phyloP scores from a whole-genome alignment of 1,140 invertebrate species.

The Scaptomyza pallida region DNA sequence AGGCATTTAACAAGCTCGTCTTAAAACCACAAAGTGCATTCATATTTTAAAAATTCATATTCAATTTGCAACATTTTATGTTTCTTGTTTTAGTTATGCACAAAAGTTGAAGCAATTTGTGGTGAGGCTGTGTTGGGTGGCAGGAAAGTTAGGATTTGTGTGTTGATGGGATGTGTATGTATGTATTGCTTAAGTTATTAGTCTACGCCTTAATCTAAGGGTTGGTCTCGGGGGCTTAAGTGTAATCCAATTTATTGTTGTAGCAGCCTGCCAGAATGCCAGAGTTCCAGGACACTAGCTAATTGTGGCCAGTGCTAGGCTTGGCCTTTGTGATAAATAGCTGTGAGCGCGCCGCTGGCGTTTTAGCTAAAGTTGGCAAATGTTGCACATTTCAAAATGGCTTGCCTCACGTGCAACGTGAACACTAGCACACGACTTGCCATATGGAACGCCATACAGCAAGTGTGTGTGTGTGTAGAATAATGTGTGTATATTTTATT shows the following conservation, averaged over 20 bases:
- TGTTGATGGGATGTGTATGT: constrained; percentile 7
- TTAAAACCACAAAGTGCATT: constrained; percentile 11
- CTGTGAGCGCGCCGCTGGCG: constrained; percentile 25
- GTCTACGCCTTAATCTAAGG: constrained; percentile 69
- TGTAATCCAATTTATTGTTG: constrained; percentile 76
- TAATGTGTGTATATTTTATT: constrained; percentile 3
- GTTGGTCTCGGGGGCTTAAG: constrained; percentile 44
- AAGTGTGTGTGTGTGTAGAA: constrained; percentile 4
- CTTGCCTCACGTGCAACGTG: constrained; percentile 20
- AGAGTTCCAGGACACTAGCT: constrained; percentile 30
- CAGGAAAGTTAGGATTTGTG: background rate
- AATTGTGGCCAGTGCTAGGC: constrained; percentile 53
- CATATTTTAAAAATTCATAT: constrained; percentile 32
- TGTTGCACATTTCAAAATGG: constrained; percentile 57
- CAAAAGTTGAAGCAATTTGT: constrained; percentile 40
- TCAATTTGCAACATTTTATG: constrained; percentile 36
- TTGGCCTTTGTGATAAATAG: constrained; percentile 51
- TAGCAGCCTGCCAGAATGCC: constrained; percentile 27
- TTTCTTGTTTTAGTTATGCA: constrained; percentile 13
- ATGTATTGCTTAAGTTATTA: constrained; percentile 56
- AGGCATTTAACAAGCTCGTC: constrained; percentile 33
- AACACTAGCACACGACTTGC: constrained; percentile 38
- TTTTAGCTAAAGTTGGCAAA: constrained; percentile 28
- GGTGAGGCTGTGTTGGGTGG: constrained; percentile 37
- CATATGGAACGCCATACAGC: constrained; percentile 55